These are phyloP conservation scores for Ormyrus nitidulus DNA, from an alignment of 2,888 invertebrate species.

Conservation along the genomic window DNA sequence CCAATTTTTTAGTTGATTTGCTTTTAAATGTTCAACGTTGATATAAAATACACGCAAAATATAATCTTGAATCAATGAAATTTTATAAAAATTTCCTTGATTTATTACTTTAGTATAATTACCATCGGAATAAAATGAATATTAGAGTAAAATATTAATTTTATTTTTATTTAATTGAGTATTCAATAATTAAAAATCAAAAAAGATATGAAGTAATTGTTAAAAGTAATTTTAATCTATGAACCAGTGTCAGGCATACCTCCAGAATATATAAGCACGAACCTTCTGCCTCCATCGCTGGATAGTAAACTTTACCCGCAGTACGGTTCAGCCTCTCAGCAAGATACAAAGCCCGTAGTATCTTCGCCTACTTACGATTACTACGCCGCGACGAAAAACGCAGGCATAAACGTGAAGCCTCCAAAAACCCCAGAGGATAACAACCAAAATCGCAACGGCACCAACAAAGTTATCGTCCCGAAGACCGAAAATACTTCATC, in stretches of 20 bases:
- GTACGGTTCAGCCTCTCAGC: conserved; percentile 66
- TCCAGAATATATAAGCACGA: conserved; percentile 73
- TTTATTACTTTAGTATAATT: too few relatives aligned
- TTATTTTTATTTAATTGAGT: too few relatives aligned
- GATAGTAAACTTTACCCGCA: conserved; percentile 71
- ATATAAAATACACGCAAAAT: too few relatives aligned
- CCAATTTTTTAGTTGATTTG: too few relatives aligned
- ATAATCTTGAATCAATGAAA: too few relatives aligned
- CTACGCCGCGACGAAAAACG: conserved; percentile 69
- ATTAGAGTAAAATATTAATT: too few relatives aligned
- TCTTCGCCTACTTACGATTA: conserved; percentile 71
- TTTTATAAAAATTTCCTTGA: too few relatives aligned
- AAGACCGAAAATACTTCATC: conserved; percentile 72
- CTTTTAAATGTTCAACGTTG: too few relatives aligned
- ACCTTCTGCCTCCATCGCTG: conserved; percentile 71
- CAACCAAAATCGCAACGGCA: conserved; percentile 60
- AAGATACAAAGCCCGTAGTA: conserved; percentile 71
- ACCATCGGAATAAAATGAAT: too few relatives aligned
- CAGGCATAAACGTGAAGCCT: conserved; percentile 76
- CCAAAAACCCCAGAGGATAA: conserved; percentile 77
- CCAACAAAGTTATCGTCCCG: conserved; percentile 66
- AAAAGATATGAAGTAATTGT: not conserved
- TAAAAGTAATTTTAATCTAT: conserved; percentile 9
- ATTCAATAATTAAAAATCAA: too few relatives aligned
- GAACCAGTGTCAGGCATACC: conserved; percentile 71